Evolutionary conservation across 1,140 invertebrate genomes (phyloP).

Genomic region (Apis dorsata): DNA sequence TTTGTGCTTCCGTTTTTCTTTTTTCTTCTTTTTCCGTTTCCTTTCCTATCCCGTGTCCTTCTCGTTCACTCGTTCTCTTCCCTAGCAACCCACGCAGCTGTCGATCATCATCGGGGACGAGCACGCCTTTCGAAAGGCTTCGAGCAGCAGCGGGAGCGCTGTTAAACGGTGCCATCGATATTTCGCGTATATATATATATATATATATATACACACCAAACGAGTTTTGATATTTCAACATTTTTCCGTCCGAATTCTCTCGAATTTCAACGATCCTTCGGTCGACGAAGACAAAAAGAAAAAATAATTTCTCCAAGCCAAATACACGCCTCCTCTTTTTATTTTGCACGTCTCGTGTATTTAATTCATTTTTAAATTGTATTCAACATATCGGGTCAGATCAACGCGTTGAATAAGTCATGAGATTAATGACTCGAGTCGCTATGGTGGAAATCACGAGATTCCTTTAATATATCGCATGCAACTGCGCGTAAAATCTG

Average conservation of each 20-base stretch:
- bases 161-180: constrained; percentile 13
- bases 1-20: background rate
- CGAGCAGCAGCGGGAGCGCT: background rate
- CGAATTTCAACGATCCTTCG: constrained; percentile 14
- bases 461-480: constrained; percentile 18
- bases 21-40: constrained; percentile 2
- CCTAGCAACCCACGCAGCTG: constrained; percentile 34
- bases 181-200: constrained; percentile 1
- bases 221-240: constrained; percentile 16
- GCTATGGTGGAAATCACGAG: background rate
- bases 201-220: constrained; percentile 1
- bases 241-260: background rate
- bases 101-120: constrained; percentile 8
- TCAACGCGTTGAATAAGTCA: background rate
- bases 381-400: too few species aligned
- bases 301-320: background rate
- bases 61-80: constrained; percentile 1
- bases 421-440: background rate
- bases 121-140: constrained; percentile 23
- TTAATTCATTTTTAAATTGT: background rate
- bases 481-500: constrained; percentile 36
- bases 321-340: background rate
- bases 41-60: background rate
- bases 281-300: background rate
- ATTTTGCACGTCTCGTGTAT: background rate